A percentile compares a stretch with the other conserved stretches of the same genome.
Conservation (phyloP, 2,797 vertebrate species). For the Loris lydekkerianus region DNA sequence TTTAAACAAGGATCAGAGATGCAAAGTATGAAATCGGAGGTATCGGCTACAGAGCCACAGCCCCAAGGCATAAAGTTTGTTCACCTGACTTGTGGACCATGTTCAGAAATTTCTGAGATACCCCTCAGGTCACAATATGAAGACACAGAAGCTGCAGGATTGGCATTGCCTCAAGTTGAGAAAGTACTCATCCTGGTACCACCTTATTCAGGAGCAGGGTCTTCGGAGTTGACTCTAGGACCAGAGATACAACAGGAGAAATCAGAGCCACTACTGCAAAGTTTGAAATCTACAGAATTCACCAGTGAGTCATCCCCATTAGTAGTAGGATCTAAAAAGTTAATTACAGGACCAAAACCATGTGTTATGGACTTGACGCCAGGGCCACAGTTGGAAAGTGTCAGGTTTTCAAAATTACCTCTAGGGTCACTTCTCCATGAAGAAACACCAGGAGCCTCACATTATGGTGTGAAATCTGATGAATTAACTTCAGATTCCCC, state of each 20-base stretch:
- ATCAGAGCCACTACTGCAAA: slow-evolving; percentile 22
- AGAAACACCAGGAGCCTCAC: not conserved
- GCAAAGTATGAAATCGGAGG: slow-evolving; percentile 48
- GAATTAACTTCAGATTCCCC: slow-evolving; percentile 18
- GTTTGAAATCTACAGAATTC: slow-evolving; percentile 28
- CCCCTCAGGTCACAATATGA: not conserved
- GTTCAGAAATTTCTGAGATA: slow-evolving; percentile 38
- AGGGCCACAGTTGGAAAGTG: slow-evolving; percentile 60
- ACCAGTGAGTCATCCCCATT: slow-evolving; percentile 16
- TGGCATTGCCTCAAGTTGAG: slow-evolving; percentile 1
- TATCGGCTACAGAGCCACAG: slow-evolving; percentile 24
- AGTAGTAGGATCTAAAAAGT: slow-evolving; percentile 29
- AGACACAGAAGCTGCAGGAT: slow-evolving; percentile 27
- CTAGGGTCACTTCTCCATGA: slow-evolving; percentile 43
- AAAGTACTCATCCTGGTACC: not conserved
- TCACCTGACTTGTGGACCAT: not conserved
- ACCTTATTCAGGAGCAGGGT: slow-evolving; percentile 16
- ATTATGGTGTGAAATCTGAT: slow-evolving; percentile 65
- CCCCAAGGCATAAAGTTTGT: not conserved
- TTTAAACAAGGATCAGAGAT: slow-evolving; percentile 49
- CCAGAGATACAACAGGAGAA: not conserved
- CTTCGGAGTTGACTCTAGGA: slow-evolving; percentile 21
- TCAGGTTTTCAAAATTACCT: slow-evolving; percentile 60
- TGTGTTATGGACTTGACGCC: not conserved
- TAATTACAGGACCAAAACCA: slow-evolving; percentile 18